Base-by-base conservation (phyloP, 2,113 vertebrate species). In the Tychaedon coryphoeus region DNA sequence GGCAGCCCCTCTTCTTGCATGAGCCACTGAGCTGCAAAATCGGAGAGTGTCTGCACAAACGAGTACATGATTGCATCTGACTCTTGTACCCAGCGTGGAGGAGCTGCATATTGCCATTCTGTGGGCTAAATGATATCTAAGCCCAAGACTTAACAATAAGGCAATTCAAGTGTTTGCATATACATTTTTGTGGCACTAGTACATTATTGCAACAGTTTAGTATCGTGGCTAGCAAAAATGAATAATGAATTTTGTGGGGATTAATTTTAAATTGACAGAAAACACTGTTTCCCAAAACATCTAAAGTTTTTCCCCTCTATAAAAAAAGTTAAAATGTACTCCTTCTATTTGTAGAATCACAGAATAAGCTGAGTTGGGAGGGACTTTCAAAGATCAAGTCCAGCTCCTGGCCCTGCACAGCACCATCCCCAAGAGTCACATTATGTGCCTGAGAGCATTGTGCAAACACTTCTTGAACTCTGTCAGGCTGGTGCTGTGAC, bases 31-130 rank as follows among this genome's bases (percentile, higher is more conserved):
- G 60, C 69, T 91, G 79, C 4, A 2, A 86, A 88, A 92, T 65
- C 79, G 5, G 74, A 56, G 23, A 53, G 43, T 18, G 51, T 61
- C 66, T 76, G 43, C 78, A 76, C 54, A 88, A 76, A 83, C 1
- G 2, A 69, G 29, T n/a, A 42, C 71, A 14, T 57, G 54, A 61
- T 84, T 70, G 26, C 28, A 24, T 77, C 83, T 20, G 53, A 57
- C 22, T 53, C 29, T 20, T 38, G n/a, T 18, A 45, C 38, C 20
- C 23, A 14, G 33, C 0, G 0, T 31, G 50, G 23, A 89, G 20
- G 38, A 80, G 51, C 2, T 81, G 51, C 22, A 4, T 26, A 26
- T n/a, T 80, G 26, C 50, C 24, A 3, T 86, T 80, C 51, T 25
- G 34, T 22, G 33, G 50, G 33, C 28, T 73, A 34, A 86, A 62